Percentiles rank a stretch among this genome's conserved stretches.
Conservation (phyloP, 2,113 vertebrate genomes). For the Carlito syrichta region DNA sequence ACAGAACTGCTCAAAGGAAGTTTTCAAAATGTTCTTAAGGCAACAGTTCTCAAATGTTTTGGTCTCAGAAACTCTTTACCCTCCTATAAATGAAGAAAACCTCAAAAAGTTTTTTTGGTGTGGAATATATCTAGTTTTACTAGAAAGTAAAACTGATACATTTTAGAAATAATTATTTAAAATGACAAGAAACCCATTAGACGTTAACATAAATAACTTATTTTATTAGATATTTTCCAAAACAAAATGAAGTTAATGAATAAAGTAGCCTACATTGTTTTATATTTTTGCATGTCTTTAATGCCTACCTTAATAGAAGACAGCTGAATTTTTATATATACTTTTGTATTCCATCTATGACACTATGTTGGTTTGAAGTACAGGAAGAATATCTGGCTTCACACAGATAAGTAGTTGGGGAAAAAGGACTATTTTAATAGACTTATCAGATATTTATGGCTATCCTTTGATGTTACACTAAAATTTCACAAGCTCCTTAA, state of each 20-base stretch:
- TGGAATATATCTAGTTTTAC: neutral
- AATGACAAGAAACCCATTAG: neutral
- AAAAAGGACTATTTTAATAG: neutral
- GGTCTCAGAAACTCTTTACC: neutral
- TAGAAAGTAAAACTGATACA: conserved; percentile 22
- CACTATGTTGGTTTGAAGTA: neutral
- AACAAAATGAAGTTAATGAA: neutral
- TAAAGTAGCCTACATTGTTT: neutral
- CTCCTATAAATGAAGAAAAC: neutral
- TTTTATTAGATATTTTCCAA: conserved; percentile 8
- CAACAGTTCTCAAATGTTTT: neutral
- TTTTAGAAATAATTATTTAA: neutral
- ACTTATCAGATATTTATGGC: neutral
- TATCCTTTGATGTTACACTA: conserved; percentile 19
- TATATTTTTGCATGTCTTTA: neutral
- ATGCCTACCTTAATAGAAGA: neutral
- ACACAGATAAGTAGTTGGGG: conserved; percentile 2
- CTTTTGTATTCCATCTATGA: neutral
- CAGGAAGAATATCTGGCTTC: neutral
- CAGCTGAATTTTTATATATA: conserved; percentile 27
- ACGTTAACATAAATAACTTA: neutral
- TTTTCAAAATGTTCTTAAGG: conserved; percentile 6
- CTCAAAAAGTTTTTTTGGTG: neutral
- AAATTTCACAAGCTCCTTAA: neutral
- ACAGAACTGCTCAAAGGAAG: neutral